A percentile compares a stretch with the other conserved stretches of the same genome.
Conservation (phyloP, 1,140 invertebrate species). For the Antheraea pernyi region DNA sequence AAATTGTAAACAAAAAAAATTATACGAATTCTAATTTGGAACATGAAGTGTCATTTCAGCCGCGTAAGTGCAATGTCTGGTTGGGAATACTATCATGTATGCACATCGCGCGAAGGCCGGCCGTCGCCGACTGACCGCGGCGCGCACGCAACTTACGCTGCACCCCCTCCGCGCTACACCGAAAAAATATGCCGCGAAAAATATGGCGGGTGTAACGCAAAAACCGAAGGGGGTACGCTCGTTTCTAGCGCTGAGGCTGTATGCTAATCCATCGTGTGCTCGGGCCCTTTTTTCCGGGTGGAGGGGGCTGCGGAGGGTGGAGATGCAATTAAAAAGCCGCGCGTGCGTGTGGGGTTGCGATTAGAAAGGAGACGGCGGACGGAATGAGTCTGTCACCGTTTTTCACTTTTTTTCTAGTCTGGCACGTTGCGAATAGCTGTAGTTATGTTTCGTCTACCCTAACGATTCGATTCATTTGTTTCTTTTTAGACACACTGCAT, state of each 20-base stretch:
- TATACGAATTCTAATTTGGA: neutral
- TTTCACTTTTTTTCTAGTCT: slow-evolving; percentile 76
- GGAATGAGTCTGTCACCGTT: slow-evolving; percentile 68
- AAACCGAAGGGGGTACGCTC: slow-evolving; percentile 70
- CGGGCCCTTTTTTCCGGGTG: slow-evolving; percentile 69
- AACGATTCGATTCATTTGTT: neutral
- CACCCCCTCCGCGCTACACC: slow-evolving; percentile 31
- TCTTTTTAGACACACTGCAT: neutral
- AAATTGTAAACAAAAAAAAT: neutral
- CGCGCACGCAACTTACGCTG: slow-evolving; percentile 52
- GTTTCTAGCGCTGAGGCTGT: slow-evolving; percentile 58
- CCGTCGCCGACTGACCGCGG: slow-evolving; percentile 65
- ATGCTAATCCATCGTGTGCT: slow-evolving; percentile 74
- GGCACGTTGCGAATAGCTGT: slow-evolving; percentile 19
- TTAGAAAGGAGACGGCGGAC: slow-evolving; percentile 70
- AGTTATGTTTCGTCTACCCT: neutral
- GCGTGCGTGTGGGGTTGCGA: slow-evolving; percentile 74
- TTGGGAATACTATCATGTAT: slow-evolving; percentile 24
- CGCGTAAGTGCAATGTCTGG: slow-evolving; percentile 38
- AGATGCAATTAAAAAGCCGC: slow-evolving; percentile 75
- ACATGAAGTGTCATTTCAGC: slow-evolving; percentile 18
- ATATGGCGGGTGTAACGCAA: slow-evolving; percentile 49
- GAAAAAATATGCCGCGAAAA: slow-evolving; percentile 48
- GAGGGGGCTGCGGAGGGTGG: slow-evolving; percentile 37
- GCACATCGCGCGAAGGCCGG: slow-evolving; percentile 68